A percentile compares a stretch with the other conserved stretches of the same genome.
Evolutionary conservation across 2,113 vertebrate species (phyloP).

Genomic region (Cochlearius cochlearius): DNA sequence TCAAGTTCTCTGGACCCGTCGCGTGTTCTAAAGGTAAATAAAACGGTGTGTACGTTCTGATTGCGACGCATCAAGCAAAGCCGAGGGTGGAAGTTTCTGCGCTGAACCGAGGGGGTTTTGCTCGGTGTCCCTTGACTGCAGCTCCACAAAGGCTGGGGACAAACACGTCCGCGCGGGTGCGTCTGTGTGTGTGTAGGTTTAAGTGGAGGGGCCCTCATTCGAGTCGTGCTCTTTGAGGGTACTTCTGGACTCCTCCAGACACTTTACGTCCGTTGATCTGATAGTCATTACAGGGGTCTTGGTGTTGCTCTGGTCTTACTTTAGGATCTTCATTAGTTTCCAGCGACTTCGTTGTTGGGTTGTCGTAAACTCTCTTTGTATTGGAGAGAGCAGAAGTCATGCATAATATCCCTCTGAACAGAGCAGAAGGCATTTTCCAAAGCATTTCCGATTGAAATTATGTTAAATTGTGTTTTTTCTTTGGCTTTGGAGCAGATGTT

Average conservation of each 20-base stretch:
- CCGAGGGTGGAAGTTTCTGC: background rate
- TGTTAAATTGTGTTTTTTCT: background rate
- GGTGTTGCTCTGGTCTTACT: background rate
- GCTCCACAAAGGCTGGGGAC: accelerated
- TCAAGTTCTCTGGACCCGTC: background rate
- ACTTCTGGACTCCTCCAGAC: background rate
- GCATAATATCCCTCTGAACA: background rate
- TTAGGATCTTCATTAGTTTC: background rate
- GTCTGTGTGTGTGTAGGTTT: accelerated
- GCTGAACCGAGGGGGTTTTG: accelerated
- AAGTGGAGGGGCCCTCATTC: accelerated
- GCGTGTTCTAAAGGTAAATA: accelerated
- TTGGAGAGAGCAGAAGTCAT: background rate
- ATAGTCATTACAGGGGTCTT: accelerated
- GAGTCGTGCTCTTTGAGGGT: background rate
- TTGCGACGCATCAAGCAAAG: accelerated
- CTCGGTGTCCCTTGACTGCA: background rate
- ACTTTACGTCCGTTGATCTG: accelerated
- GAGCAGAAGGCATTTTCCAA: background rate
- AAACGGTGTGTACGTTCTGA: accelerated
- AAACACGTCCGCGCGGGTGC: accelerated
- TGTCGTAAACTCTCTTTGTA: accelerated
- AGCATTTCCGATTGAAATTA: background rate
- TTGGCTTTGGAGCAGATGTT: background rate
- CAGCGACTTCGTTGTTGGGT: background rate